phyloP scores from a whole-genome alignment of 2,888 invertebrate species.

The Napeogenes inachia region DNA sequence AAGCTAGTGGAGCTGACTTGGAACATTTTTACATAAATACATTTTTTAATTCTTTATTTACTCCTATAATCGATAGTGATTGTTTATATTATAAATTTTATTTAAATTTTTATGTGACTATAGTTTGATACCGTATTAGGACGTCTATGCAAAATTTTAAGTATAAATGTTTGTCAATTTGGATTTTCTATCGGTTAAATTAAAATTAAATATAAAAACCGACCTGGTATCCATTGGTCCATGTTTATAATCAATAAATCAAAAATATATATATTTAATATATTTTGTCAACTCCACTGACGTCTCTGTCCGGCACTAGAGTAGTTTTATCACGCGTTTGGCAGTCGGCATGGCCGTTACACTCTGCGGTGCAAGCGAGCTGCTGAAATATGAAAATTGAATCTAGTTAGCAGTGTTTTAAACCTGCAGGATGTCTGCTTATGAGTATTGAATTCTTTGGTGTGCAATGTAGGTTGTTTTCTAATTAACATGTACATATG shows the following conservation, averaged over 20 bases:
- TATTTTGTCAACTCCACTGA: slow-evolving; percentile 30
- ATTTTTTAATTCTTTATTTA: too few relatives aligned
- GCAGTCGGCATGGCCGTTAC: slow-evolving; percentile 56
- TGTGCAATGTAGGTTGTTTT: neutral
- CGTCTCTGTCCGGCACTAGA: slow-evolving; percentile 29
- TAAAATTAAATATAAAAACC: too few relatives aligned
- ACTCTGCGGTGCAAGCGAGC: slow-evolving; percentile 48
- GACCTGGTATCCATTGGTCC: too few relatives aligned
- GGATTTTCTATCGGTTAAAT: too few relatives aligned
- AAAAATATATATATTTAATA: neutral
- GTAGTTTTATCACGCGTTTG: slow-evolving; percentile 60
- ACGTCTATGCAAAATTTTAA: too few relatives aligned
- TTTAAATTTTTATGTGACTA: too few relatives aligned
- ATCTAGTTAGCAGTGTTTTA: slow-evolving; percentile 45
- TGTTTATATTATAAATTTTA: too few relatives aligned
- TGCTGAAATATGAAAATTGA: slow-evolving; percentile 68
- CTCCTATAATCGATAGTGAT: too few relatives aligned
- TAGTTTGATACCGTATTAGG: too few relatives aligned
- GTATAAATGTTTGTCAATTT: too few relatives aligned
- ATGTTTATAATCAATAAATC: neutral
- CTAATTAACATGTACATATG: neutral
- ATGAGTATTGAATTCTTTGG: slow-evolving; percentile 15
- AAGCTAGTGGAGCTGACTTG: slow-evolving; percentile 39
- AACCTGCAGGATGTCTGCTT: slow-evolving; percentile 14
- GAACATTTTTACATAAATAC: neutral